Evolutionary conservation across 2,888 invertebrate genomes (phyloP), one percentile per base, ranked within the genome.

Genomic region (Ellobium chinense): DNA sequence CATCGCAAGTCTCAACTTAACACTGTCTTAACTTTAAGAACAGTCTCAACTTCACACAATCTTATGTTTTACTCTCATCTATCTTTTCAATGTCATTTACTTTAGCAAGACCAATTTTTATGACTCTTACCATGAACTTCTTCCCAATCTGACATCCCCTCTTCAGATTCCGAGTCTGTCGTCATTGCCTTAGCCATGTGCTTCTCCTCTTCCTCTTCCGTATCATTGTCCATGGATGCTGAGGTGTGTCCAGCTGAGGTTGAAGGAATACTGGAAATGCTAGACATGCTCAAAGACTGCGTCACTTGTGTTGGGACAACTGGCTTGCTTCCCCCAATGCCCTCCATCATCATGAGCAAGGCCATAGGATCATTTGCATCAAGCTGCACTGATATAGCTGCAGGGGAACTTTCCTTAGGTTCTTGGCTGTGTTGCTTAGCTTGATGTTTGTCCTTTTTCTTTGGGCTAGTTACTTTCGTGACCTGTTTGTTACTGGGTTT

Each of bases 111-210:
- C n/a, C n/a, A n/a, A n/a, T n/a, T n/a, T n/a, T n/a, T n/a, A n/a
- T n/a, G n/a, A n/a, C 2, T 31, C 79, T 78, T 39, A 83, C 83
- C 80, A 60, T 78, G 66, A 31, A 83, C 83, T 56, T 83, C 83
- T 56, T 83, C 83, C 83, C 83, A 83, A 60, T 83, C 83, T 18
- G 83, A 83, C 31, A 74, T 74, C 31, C 70, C 83, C n/a, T n/a
- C n/a, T 27, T 56, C 78, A 39, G 62, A 63, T 36, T 80, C 83
- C 36, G 46, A 63, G 18, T 56, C 34, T 63, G 72, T 14, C 1
- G 24, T 37, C 1, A 27, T 27, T 14, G 56, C 14, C 27, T 62
- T 29, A n/a, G n/a, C n/a, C 54, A 9, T 9, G 54, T 14, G 18
- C 12, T 14, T 9, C 27, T 58, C 27, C 4, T n/a, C 4, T 24